phyloP scores from a whole-genome alignment of 2,113 vertebrate genomes.

The Nanger granti region DNA sequence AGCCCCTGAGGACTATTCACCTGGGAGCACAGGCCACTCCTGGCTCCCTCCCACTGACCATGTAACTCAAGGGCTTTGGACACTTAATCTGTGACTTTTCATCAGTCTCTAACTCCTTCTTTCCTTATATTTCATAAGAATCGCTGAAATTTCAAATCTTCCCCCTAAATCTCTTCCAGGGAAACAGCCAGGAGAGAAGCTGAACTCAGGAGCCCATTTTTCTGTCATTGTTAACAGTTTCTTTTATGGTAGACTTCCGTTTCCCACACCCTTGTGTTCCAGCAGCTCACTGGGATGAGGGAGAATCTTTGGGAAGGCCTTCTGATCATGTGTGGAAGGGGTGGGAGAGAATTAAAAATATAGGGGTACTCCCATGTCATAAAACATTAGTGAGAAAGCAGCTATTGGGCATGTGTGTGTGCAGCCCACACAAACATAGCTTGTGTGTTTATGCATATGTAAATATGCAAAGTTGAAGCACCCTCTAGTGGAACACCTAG shows the following conservation, averaged over 20 bases:
- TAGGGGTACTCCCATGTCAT: not conserved
- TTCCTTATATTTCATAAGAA: not conserved
- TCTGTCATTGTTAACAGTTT: not conserved
- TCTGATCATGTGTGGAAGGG: not conserved
- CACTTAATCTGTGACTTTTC: not conserved
- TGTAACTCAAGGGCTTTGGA: not conserved
- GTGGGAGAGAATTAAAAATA: not conserved
- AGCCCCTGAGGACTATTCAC: not conserved
- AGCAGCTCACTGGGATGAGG: not conserved
- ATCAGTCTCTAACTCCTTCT: not conserved
- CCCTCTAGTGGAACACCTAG: conserved; percentile 81
- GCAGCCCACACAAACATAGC: not conserved
- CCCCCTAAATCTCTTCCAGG: not conserved
- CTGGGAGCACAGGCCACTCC: fast-evolving
- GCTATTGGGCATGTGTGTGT: not conserved
- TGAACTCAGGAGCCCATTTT: not conserved
- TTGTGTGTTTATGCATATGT: conserved; percentile 21
- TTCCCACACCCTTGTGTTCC: not conserved
- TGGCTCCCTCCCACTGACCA: not conserved
- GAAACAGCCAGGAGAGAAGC: not conserved
- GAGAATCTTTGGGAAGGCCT: not conserved
- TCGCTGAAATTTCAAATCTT: not conserved
- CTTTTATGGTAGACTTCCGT: not conserved
- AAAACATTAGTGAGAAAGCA: not conserved
- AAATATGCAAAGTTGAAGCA: conserved; percentile 81